Conservation (phyloP, 2,113 vertebrate species). For the Perognathus longimembris region DNA sequence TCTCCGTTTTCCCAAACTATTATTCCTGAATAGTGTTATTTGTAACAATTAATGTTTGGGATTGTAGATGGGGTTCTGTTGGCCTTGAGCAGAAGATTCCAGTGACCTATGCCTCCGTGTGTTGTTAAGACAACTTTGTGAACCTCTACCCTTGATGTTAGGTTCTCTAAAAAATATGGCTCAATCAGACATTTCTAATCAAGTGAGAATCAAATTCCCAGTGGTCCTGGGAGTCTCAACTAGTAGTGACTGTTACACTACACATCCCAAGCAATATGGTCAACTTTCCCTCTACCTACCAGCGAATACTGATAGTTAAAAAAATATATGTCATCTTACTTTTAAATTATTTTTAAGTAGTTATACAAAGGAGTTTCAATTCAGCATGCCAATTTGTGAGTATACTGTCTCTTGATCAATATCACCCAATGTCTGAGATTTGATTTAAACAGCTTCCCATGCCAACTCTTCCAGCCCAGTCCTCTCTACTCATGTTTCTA, state of each 20-base stretch:
- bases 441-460: background rate
- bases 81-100: background rate
- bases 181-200: background rate
- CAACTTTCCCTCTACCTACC: background rate
- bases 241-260: too few relatives aligned
- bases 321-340: too few relatives aligned
- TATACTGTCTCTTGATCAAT: too few relatives aligned
- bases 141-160: background rate
- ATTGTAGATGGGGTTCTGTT: background rate
- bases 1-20: background rate
- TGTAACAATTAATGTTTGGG: background rate
- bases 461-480: background rate
- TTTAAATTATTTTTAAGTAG: too few relatives aligned
- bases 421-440: background rate
- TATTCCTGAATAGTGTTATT: background rate
- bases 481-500: background rate
- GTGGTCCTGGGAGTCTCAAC: too few relatives aligned
- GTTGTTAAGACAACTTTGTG: background rate
- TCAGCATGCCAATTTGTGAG: too few relatives aligned
- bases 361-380: too few relatives aligned
- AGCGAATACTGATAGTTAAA: too few relatives aligned
- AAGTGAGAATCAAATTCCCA: rapidly evolving
- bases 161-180: background rate
- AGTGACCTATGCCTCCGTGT: background rate
- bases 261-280: background rate